phyloP scores from a whole-genome alignment of 2,888 invertebrate genomes.

The Conus canariensis region DNA sequence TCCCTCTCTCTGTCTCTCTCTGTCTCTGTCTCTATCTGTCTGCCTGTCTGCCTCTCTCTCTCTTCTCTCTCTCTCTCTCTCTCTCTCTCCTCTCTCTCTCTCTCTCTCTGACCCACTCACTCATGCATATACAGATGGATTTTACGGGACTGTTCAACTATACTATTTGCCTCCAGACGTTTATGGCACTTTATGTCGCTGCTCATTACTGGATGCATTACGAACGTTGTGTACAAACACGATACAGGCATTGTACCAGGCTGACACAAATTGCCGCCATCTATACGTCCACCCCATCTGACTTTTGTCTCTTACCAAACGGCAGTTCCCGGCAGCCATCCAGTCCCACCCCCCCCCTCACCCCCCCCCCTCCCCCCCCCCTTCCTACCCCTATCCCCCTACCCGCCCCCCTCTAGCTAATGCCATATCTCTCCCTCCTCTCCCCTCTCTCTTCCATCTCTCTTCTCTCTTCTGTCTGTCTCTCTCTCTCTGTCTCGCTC shows the following conservation, averaged over 20 bases:
- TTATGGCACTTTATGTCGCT: neutral
- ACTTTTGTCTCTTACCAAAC: too few species aligned
- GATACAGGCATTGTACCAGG: too few species aligned
- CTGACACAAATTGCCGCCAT: too few species aligned
- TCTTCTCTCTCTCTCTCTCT: slow-evolving; percentile 1
- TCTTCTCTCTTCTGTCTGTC: neutral
- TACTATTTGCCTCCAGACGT: too few species aligned
- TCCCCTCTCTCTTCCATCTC: neutral
- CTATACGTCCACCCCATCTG: too few species aligned
- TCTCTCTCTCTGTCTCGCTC: neutral
- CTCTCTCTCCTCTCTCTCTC: slow-evolving; percentile 10
- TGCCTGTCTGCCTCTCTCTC: neutral
- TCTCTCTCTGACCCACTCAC: neutral
- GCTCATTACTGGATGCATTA: too few species aligned
- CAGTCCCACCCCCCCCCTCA: neutral
- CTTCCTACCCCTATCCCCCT: neutral
- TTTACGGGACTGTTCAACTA: too few species aligned
- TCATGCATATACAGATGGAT: too few species aligned
- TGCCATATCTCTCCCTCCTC: neutral
- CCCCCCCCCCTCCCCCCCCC: neutral
- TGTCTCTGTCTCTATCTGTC: slow-evolving; percentile 3
- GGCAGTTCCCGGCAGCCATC: too few species aligned
- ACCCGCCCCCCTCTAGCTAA: too few species aligned
- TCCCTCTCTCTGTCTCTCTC: slow-evolving; percentile 14
- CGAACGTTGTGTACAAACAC: too few species aligned